Base-by-base conservation (phyloP, 2,888 invertebrate species). In the Nomada hirtipes region DNA sequence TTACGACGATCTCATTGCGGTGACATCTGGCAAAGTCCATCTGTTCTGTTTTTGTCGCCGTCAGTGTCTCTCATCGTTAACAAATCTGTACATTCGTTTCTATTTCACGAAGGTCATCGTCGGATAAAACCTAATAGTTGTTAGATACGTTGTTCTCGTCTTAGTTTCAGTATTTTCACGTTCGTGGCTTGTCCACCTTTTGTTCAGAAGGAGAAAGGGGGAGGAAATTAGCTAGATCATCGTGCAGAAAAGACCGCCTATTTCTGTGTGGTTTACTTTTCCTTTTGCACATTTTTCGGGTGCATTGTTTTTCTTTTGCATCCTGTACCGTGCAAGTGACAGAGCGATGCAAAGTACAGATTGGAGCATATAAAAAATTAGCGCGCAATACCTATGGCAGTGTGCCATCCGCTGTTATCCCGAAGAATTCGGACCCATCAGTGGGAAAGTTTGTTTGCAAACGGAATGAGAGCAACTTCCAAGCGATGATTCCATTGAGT, bases 11-110 rank as follows among this genome's bases (percentile, higher is more conserved):
- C 74, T 71, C 74, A 68, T 67, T 74, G 69, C 71, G 59, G 59
- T 78, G 83, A 83, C 83, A 83, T 83, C 83, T 83, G 83, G 82
- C 83, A 83, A 74, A 82, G 74, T 83, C 78, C 73, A 71, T 82
- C 76, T 73, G 82, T 83, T 82, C 83, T 82, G 83, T 83, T 83
- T 83, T 77, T 83, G 82, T 82, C 83, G 68, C 55, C 78, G 50
- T 82, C 83, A 83, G 83, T 83, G 83, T 72, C 68, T 83, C 83
- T 83, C 83, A 86, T 86, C 84, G 69, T 84, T 69, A 63, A 79
- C 63, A 55, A 55, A 29, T 53, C 63, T 69, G 13, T 44, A 23
- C 50, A 50, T 75, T 78, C 57, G 64, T 52, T 67, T 61, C 73
- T 57, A 47, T 44, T 69, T 61, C 76, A 67, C 60, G 71, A 72